Evolutionary conservation across 2,888 invertebrate species (phyloP).

Genomic region (Ischnus inquisitorius): DNA sequence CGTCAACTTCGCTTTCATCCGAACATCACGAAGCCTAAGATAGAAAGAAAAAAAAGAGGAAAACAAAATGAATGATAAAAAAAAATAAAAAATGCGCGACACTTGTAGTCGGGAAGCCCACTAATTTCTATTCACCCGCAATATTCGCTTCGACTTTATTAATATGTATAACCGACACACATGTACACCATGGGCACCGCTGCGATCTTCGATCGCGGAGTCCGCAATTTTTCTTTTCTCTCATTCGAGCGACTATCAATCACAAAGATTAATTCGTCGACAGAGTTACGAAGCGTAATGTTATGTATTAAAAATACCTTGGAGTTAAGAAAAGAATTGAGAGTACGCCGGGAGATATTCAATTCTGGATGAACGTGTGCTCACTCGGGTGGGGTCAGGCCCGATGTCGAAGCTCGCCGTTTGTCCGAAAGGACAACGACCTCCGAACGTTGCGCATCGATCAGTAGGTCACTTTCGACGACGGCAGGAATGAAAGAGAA

Average conservation of each 20-base stretch:
- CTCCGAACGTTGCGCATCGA: neutral
- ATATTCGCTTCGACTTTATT: conserved; percentile 39
- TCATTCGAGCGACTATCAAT: conserved; percentile 6
- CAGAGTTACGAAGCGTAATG: conserved; percentile 5
- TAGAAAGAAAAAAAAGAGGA: conserved; percentile 10
- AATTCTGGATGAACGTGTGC: neutral
- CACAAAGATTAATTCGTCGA: conserved; percentile 9
- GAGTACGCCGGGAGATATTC: neutral
- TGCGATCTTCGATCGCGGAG: conserved; percentile 11
- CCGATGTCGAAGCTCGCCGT: neutral
- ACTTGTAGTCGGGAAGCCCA: conserved; percentile 15
- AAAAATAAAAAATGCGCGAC: conserved; percentile 4
- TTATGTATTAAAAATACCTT: conserved; percentile 20
- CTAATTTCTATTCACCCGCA: conserved; percentile 23
- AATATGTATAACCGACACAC: conserved; percentile 23
- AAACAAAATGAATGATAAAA: neutral
- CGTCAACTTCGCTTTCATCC: conserved; percentile 60
- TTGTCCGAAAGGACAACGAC: conserved; percentile 11
- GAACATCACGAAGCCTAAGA: conserved; percentile 57
- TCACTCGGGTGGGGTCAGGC: neutral
- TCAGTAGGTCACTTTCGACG: conserved; percentile 50
- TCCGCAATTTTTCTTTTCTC: neutral
- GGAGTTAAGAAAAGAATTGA: neutral
- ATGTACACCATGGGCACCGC: neutral
- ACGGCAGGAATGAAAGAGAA: conserved; percentile 53